Conservation (phyloP, 2,113 vertebrate genomes). For the Misgurnus anguillicaudatus region DNA sequence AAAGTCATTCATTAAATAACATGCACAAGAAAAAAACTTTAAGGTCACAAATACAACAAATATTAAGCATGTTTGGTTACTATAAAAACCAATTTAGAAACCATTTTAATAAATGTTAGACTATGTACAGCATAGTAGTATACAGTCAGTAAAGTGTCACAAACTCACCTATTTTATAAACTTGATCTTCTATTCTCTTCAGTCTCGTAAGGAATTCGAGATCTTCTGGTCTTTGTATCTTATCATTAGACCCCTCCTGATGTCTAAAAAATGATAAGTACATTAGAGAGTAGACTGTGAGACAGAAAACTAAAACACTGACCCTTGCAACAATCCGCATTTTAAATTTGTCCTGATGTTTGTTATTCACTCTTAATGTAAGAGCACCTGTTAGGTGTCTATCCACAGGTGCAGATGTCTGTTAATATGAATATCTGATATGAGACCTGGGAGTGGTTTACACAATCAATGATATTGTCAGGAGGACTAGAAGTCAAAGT, state of each 20-base stretch:
- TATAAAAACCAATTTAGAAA: neutral
- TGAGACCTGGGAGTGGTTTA: slow-evolving; percentile 5
- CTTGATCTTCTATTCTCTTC: slow-evolving; percentile 59
- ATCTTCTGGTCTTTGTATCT: neutral
- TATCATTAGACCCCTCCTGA: neutral
- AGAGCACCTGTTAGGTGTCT: neutral
- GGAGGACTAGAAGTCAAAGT: too few species aligned
- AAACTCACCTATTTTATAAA: slow-evolving; percentile 62
- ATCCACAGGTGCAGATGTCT: neutral
- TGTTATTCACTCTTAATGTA: neutral
- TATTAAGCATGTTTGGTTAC: too few species aligned
- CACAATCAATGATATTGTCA: neutral
- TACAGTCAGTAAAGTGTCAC: neutral
- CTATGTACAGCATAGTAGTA: neutral
- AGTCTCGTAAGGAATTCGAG: slow-evolving; percentile 56
- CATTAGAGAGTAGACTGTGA: neutral
- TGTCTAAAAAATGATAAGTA: neutral
- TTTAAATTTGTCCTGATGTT: neutral
- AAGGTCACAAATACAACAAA: too few species aligned
- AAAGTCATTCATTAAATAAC: too few species aligned
- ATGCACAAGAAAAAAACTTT: too few species aligned
- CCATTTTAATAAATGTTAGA: neutral
- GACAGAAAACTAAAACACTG: neutral
- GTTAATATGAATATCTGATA: neutral
- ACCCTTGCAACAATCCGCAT: slow-evolving; percentile 14